A percentile compares a stretch with the other conserved stretches of the same genome.
Conservation (phyloP, 2,797 vertebrate genomes). For the Emys orbicularis region DNA sequence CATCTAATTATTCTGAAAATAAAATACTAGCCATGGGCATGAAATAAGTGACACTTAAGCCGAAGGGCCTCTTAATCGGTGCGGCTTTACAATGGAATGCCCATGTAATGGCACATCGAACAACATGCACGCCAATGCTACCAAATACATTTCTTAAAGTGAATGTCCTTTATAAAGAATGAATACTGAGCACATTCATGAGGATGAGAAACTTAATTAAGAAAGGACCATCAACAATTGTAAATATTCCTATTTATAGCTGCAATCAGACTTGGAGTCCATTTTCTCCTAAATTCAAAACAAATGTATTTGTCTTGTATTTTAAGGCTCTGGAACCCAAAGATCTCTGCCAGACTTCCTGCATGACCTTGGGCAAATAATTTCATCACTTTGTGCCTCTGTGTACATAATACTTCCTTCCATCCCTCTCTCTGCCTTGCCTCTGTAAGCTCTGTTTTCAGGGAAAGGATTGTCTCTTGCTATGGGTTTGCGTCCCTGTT, state of each 20-base stretch:
- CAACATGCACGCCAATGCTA: background rate
- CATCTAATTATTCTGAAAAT: conserved; percentile 10
- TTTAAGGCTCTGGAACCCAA: background rate
- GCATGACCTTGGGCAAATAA: background rate
- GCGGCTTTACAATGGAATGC: background rate
- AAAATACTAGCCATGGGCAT: background rate
- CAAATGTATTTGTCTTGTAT: background rate
- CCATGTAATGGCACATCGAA: rapidly evolving
- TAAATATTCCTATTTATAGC: background rate
- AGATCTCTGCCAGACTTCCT: background rate
- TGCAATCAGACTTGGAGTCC: background rate
- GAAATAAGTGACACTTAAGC: background rate
- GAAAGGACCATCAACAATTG: background rate
- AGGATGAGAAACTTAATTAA: background rate
- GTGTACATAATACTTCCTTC: no score
- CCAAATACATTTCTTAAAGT: background rate
- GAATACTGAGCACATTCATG: background rate
- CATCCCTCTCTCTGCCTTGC: background rate
- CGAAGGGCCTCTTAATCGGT: background rate
- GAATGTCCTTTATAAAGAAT: background rate
- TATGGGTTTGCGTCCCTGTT: background rate
- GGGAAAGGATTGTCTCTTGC: background rate
- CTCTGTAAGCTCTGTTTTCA: background rate
- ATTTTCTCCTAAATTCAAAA: background rate
- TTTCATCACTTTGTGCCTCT: background rate